Evolutionary conservation across 2,113 vertebrate species (phyloP).

Genomic region (Todiramphus chloris): DNA sequence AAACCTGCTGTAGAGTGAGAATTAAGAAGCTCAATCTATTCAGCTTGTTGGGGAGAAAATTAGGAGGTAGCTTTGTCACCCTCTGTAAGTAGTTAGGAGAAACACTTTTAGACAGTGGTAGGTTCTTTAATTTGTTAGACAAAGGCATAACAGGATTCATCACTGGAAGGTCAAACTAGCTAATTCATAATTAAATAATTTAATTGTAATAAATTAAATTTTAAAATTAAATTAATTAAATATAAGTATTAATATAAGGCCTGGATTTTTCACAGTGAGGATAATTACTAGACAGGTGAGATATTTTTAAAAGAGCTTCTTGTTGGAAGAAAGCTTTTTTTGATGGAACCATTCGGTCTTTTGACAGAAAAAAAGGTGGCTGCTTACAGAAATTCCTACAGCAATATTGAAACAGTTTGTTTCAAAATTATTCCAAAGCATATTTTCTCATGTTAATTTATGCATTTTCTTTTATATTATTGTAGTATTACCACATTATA

Average conservation of each 20-base stretch:
- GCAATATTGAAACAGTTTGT: background rate
- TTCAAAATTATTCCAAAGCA: background rate
- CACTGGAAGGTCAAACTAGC: background rate
- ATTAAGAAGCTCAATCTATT: background rate
- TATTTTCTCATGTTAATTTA: slow-evolving; percentile 14
- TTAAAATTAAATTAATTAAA: background rate
- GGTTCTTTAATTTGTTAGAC: background rate
- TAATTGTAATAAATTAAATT: no score
- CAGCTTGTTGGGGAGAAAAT: background rate
- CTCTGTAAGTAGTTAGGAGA: background rate
- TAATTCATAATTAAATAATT: background rate
- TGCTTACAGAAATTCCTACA: background rate
- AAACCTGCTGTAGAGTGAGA: background rate
- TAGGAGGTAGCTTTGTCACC: background rate
- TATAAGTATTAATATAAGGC: background rate
- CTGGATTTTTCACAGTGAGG: background rate
- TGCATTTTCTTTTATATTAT: background rate
- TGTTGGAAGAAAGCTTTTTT: background rate
- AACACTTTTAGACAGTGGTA: background rate
- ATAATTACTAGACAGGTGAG: background rate
- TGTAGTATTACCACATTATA: background rate
- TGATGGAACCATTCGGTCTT: background rate
- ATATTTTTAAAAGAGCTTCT: background rate
- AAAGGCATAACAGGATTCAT: slow-evolving; percentile 12
- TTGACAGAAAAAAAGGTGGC: background rate